Percentiles rank a stretch among this genome's conserved stretches.
These are phyloP conservation scores for Melanaphis sacchari DNA, from an alignment of 1,140 invertebrate species.

Conservation along the genomic window DNA sequence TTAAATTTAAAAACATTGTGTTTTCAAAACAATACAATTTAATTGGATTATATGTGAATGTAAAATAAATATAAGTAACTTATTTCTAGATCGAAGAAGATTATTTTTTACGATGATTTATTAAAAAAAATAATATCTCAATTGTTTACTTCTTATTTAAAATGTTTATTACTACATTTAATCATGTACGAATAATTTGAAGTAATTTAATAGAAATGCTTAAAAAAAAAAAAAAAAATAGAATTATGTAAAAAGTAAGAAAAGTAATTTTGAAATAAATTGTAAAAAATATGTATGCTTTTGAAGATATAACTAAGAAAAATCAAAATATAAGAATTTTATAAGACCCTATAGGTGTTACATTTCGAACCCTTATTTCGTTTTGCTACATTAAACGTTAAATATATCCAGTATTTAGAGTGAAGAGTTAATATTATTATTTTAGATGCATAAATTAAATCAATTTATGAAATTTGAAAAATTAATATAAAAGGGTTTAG, in stretches of 20 bases:
- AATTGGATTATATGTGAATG: constrained; percentile 15
- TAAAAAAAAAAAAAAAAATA: too few species aligned
- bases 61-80: not conserved
- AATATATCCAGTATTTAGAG: not conserved
- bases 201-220: not conserved
- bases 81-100: not conserved
- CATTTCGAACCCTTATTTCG: not conserved
- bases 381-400: not conserved
- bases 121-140: not conserved
- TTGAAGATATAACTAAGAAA: not conserved
- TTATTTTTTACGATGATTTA: not conserved
- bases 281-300: not conserved
- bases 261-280: not conserved
- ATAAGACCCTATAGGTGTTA: not conserved
- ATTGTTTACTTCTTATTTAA: not conserved
- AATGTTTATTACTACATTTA: not conserved
- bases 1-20: not conserved
- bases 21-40: not conserved
- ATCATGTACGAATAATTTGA: not conserved
- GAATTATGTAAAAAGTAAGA: not conserved
- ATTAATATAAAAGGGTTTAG: not conserved
- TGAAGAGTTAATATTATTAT: not conserved
- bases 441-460: not conserved
- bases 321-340: not conserved
- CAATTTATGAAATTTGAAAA: not conserved